Evolutionary conservation across 2,888 invertebrate species (phyloP).

Genomic region (Trichogramma evanescens): DNA sequence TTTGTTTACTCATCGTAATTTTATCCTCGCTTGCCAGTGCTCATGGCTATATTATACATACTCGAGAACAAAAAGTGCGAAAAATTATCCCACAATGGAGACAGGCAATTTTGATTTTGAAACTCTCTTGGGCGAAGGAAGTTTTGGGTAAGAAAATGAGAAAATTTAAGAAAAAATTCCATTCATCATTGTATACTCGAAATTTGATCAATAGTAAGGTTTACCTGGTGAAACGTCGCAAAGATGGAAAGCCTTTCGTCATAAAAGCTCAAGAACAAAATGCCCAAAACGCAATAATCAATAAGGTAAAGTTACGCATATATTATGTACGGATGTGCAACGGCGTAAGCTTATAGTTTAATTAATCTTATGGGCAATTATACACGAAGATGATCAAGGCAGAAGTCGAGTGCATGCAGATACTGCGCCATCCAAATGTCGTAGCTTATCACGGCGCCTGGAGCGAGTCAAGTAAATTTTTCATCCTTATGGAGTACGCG

Average conservation of each 20-base stretch:
- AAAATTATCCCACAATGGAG: constrained; percentile 12
- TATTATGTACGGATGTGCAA: background rate
- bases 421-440: constrained; percentile 41
- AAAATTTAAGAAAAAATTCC: background rate
- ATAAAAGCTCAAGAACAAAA: constrained; percentile 32
- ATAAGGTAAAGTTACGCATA: constrained; percentile 14
- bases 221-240: constrained; percentile 32
- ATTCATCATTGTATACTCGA: background rate
- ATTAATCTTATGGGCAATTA: too few species aligned
- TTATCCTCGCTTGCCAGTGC: too few species aligned
- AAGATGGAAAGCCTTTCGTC: constrained; percentile 34
- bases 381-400: constrained; percentile 30
- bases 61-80: too few species aligned
- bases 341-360: too few species aligned
- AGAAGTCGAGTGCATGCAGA: constrained; percentile 36
- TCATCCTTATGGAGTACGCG: constrained; percentile 84
- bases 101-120: constrained; percentile 27
- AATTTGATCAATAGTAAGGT: constrained; percentile 27
- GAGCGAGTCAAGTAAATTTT: constrained; percentile 34
- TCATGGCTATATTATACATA: too few species aligned
- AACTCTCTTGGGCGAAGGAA: constrained; percentile 31
- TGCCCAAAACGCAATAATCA: constrained; percentile 20
- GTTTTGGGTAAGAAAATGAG: constrained; percentile 32
- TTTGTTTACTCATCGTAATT: too few species aligned
- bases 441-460: constrained; percentile 39